phyloP scores from a whole-genome alignment of 2,797 vertebrate species.

The Manis pentadactyla region DNA sequence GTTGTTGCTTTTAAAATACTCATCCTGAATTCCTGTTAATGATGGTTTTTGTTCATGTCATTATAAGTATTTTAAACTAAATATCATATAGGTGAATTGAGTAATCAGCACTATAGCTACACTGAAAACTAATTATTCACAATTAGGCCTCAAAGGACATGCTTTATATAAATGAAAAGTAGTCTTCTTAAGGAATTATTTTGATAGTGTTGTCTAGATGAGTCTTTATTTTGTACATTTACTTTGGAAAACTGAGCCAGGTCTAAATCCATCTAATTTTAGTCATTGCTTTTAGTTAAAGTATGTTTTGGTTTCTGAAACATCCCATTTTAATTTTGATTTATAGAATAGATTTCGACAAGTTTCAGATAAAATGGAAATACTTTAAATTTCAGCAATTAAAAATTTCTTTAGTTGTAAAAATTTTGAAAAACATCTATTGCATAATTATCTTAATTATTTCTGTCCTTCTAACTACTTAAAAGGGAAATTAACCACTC shows the following conservation, averaged over 20 bases:
- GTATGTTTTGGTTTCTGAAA: not conserved
- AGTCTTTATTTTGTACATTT: slow-evolving; percentile 40
- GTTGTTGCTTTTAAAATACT: not conserved
- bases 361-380: not conserved
- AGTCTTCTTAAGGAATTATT: slow-evolving; percentile 42
- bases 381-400: slow-evolving; percentile 28
- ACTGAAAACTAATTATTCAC: slow-evolving; percentile 16
- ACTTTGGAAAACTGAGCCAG: not conserved
- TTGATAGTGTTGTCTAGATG: not conserved
- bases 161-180: not conserved
- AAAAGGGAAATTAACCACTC: slow-evolving; percentile 21
- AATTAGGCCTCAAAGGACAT: slow-evolving; percentile 1
- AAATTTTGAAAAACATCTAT: not conserved
- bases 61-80: not conserved
- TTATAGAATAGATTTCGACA: not conserved
- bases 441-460: not conserved
- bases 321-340: not conserved
- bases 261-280: slow-evolving; percentile 25
- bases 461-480: slow-evolving; percentile 44
- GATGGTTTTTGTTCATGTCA: not conserved
- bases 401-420: not conserved
- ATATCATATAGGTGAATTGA: slow-evolving; percentile 33
- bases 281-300: not conserved
- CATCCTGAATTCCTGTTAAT: not conserved
- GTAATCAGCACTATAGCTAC: not conserved